Conservation (phyloP, 2,888 invertebrate species). For the Siphlonurus alternatus region DNA sequence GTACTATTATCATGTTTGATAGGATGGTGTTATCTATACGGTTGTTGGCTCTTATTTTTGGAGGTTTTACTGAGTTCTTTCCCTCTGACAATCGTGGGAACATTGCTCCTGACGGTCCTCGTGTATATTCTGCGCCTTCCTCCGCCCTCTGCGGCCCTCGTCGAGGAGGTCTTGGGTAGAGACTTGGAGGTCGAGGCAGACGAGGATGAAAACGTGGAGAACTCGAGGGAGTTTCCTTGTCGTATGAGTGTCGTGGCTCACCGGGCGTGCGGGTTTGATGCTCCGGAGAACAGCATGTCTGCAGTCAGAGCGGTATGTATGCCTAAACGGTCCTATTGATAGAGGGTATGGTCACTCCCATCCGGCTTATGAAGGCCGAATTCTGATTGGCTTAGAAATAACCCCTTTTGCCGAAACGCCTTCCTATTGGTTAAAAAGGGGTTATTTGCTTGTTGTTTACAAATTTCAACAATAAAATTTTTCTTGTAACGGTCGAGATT, state of each 20-base stretch:
- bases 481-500: neutral
- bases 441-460: too few species aligned
- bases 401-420: too few species aligned
- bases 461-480: neutral
- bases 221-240: conserved; percentile 17
- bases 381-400: too few species aligned
- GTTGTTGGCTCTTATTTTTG: conserved; percentile 10
- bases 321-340: too few species aligned
- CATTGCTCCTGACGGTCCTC: conserved; percentile 15
- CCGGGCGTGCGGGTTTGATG: conserved; percentile 56
- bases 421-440: too few species aligned
- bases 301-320: conserved; percentile 49
- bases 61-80: conserved; percentile 11
- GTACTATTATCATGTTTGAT: conserved; percentile 11
- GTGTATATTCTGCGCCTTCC: conserved; percentile 20
- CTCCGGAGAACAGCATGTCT: conserved; percentile 61
- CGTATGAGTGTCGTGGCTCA: conserved; percentile 48
- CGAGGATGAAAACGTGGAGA: conserved; percentile 12
- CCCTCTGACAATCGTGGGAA: conserved; percentile 9
- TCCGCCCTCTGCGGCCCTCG: conserved; percentile 18
- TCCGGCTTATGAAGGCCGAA: neutral
- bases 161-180: conserved; percentile 22
- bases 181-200: conserved; percentile 20
- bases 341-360: neutral
- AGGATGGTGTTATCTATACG: conserved; percentile 13